Percentiles rank a stretch among this genome's conserved stretches.
phyloP scores from a whole-genome alignment of 37 sponge, comb jelly and placozoan species.

The Agelas oroides region DNA sequence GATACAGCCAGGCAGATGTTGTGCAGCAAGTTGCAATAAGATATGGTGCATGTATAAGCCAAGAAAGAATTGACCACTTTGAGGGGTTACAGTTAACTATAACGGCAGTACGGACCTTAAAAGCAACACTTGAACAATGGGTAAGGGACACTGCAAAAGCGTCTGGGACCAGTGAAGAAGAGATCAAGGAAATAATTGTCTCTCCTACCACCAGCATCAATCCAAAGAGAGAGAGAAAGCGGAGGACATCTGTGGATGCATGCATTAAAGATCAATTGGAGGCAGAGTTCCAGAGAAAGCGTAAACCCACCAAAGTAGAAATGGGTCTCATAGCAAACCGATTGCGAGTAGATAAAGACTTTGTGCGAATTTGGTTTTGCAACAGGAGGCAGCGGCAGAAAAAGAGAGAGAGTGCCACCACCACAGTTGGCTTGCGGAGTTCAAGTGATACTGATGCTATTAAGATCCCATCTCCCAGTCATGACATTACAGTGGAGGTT shows the following conservation, averaged over 20 bases:
- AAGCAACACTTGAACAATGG: constrained; percentile 58
- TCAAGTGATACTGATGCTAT: not conserved
- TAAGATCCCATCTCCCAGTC: constrained; percentile 35
- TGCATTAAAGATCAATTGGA: constrained; percentile 46
- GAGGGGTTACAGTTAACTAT: constrained; percentile 66
- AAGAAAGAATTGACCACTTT: constrained; percentile 70
- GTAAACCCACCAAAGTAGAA: constrained; percentile 67
- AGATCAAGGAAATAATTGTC: constrained; percentile 28
- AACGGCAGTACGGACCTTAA: constrained; percentile 58
- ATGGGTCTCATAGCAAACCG: constrained; percentile 52
- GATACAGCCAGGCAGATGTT: constrained; percentile 79
- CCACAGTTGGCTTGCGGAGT: not conserved
- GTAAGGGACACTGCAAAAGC: constrained; percentile 55
- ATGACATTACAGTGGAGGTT: constrained; percentile 61
- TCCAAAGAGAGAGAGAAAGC: constrained; percentile 15
- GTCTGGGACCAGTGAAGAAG: constrained; percentile 18
- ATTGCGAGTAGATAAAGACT: constrained; percentile 70
- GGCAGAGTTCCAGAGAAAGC: constrained; percentile 55
- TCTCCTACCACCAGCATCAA: not conserved
- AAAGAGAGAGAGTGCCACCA: not conserved
- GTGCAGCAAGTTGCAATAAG: constrained; percentile 57
- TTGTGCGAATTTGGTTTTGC: constrained; percentile 90
- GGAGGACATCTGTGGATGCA: constrained; percentile 29
- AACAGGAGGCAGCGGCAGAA: constrained; percentile 76
- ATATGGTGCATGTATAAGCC: constrained; percentile 48